Evolutionary conservation across 2,113 vertebrate genomes (phyloP), one percentile per base, ranked within the genome.

Genomic region (Panthera uncia): DNA sequence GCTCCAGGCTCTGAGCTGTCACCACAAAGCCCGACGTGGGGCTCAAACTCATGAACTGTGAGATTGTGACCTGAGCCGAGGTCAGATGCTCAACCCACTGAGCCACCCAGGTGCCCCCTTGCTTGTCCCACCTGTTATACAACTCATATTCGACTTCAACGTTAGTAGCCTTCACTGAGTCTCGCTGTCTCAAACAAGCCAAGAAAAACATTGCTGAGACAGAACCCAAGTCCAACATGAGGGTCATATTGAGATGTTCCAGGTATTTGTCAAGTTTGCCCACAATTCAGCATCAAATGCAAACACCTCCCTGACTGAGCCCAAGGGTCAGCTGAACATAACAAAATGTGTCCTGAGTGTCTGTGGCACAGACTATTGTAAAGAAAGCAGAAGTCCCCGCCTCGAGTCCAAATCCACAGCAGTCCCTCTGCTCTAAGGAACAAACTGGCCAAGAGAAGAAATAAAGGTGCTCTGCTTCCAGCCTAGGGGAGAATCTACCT

Each of bases 161-260:
- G 9, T 81, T 45, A 38, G 33, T 7, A 69, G 55, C 29, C 23
- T 63, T 79, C 29, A 45, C 16, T 11, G 50, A 80, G 41, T 66
- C 76, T 93, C 61, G 74, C 68, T 55, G 69, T 74, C 19, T 61
- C 94, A 84, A 92, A 94, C 38, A 89, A 27, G 81, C 38, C 29
- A 89, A 85, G 41, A 83, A 78, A 82, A 96, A 96, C 21, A 89
- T 3, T 10, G 65, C n/a, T 83, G 21, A 95, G 88, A 74, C 57
- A 69, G 81, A 84, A 82, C 8, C 63, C 31, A 80, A 45, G 6
- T 61, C 29, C 14, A 23, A 0, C 38, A 18, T 21, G 48, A 89
- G 10, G 21, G 63, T 78, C 78, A 48, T 41, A 7, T 41, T n/a
- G 7, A 41, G 36, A 41, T 3, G 8, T 57, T n/a, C 38, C 50